These are phyloP conservation scores for Drosophila multiciliata DNA, from an alignment of 2,888 invertebrate genomes.

Conservation along the genomic window DNA sequence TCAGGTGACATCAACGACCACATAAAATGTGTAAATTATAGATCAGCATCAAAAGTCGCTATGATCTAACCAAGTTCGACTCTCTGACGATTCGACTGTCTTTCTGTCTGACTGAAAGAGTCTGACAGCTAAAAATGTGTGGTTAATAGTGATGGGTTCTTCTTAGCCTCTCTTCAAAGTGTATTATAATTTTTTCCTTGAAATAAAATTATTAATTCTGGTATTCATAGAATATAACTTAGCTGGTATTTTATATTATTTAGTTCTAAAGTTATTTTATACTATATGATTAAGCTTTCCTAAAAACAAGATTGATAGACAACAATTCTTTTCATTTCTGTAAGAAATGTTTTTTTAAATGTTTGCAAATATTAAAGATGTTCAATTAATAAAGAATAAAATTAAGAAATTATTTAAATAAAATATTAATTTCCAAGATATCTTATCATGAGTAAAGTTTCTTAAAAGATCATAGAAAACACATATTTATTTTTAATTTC, in stretches of 20 bases:
- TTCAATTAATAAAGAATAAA: too few species aligned
- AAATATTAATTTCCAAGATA: too few species aligned
- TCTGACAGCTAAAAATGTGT: not conserved
- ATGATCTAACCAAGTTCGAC: not conserved
- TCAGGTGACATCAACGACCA: not conserved
- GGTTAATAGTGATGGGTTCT: not conserved
- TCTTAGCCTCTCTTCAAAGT: not conserved
- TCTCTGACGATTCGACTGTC: not conserved
- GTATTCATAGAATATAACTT: not conserved
- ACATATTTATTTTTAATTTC: not conserved
- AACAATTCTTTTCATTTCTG: not conserved
- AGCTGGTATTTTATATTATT: not conserved
- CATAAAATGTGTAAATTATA: not conserved
- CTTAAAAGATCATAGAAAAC: not conserved
- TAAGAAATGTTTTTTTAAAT: not conserved
- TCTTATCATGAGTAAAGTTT: too few species aligned
- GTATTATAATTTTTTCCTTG: not conserved
- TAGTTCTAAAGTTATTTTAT: not conserved
- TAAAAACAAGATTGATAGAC: not conserved
- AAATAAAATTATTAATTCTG: not conserved
- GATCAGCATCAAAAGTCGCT: not conserved
- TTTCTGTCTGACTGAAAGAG: not conserved
- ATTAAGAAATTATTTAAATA: too few species aligned
- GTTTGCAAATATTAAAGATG: not conserved
- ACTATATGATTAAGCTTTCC: not conserved